Evolutionary conservation across 2,113 vertebrate genomes (phyloP), one percentile per base, ranked within the genome.

Genomic region (Ardeotis arabs): DNA sequence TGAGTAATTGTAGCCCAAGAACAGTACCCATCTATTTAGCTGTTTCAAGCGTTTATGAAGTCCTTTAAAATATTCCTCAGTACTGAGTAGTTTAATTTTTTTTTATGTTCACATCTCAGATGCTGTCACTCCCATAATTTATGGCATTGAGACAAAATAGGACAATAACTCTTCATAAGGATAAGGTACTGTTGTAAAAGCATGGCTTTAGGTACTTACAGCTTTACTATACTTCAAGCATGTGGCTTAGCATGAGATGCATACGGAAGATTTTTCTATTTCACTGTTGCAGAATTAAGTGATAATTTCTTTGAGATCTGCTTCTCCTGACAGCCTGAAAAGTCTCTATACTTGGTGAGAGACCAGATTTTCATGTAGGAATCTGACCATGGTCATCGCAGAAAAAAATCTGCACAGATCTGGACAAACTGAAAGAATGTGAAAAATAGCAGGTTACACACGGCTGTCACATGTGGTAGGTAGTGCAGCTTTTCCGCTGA

Each of bases 391-490:
- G 58, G 3, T 23, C 23, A 24, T 86, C 24, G 52, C 12, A 15
- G 44, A 52, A 55, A 28, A 29, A 79, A 39, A 22, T 56, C 25
- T 58, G 6, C 33, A 20, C 21, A 24, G 49, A n/a, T 16, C 2
- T 56, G 27, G 37, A 31, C 35, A 58, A 89, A 13, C 27, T 41
- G n/a, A 55, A 69, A 70, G 31, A 37, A 37, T 25, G 8, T 18
- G 41, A 33, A 77, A 77, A 35, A 3, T 4, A 62, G 23, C 23
- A 73, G 58, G 35, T 56, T 56, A 13, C 20, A 72, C 3, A 10
- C 0, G 2, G 4, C 23, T 53, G 16, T 16, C 1, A 0, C 0
- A 0, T 35, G 25, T 35, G 55, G 18, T 4, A 60, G 55, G 18
- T 4, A 60, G 27, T 25, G 4, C 31, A 80, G 11, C 12, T 84